Evolutionary conservation across 2,113 vertebrate genomes (phyloP).

Genomic region (Salvator merianae): DNA sequence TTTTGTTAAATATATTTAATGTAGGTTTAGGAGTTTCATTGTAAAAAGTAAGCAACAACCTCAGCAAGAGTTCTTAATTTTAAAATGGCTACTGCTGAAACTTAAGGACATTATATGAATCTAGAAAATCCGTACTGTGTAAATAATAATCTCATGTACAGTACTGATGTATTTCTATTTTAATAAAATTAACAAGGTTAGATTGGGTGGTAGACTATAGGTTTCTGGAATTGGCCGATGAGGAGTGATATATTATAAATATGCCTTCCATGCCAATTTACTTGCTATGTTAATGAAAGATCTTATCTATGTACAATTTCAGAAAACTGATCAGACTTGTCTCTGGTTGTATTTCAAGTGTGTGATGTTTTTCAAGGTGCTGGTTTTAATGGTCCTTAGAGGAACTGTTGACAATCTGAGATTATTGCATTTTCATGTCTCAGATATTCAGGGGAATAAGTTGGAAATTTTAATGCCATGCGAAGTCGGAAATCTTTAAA

Average conservation of each 20-base stretch:
- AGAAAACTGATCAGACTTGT: constrained; percentile 59
- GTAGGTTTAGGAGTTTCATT: too few relatives aligned
- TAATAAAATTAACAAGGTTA: neutral
- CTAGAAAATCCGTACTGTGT: neutral
- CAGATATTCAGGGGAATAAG: neutral
- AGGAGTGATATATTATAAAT: constrained; percentile 45
- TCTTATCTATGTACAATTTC: constrained; percentile 59
- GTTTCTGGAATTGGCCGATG: neutral
- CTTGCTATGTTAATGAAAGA: constrained; percentile 27
- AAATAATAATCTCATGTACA: neutral
- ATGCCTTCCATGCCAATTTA: constrained; percentile 28
- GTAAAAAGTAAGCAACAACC: neutral
- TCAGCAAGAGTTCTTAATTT: neutral
- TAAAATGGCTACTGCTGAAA: neutral
- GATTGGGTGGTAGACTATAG: neutral
- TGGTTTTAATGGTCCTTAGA: neutral
- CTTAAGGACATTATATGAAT: neutral
- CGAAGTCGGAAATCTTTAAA: constrained; percentile 18
- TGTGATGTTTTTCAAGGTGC: neutral
- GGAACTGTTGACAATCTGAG: neutral
- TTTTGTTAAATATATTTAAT: accelerated
- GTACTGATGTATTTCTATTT: constrained; percentile 10
- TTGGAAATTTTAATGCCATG: accelerated
- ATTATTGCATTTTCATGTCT: neutral
- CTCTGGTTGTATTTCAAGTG: neutral